Conservation (phyloP, 2,113 vertebrate genomes). For the Craseonycteris thonglongyai region DNA sequence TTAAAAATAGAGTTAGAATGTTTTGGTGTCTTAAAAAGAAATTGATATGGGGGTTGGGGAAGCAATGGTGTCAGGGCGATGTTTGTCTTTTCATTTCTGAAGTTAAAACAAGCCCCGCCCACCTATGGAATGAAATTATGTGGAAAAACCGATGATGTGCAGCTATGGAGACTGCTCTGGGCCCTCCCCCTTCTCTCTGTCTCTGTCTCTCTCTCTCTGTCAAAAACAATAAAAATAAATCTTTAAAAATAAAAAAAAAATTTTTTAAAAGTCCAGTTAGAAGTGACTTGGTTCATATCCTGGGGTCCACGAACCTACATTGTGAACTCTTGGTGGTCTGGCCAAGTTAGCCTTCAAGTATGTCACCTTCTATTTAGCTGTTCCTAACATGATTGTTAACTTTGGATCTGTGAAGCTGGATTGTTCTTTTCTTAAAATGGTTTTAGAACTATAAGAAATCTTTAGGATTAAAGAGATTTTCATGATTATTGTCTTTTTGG, state of each 20-base stretch:
- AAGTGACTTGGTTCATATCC: not conserved
- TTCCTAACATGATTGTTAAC: not conserved
- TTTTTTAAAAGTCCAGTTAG: not conserved
- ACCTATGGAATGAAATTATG: too few species aligned
- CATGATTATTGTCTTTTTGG: conserved; percentile 7
- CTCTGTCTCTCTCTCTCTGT: too few species aligned
- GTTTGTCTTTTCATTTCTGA: conserved; percentile 49
- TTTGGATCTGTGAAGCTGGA: conserved; percentile 31
- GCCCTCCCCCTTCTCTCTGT: too few species aligned
- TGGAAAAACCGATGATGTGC: too few species aligned
- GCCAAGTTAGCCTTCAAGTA: not conserved
- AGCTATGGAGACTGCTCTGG: too few species aligned
- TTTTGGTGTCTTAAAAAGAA: conserved; percentile 50
- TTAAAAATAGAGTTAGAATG: conserved; percentile 60
- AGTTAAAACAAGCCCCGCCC: too few species aligned
- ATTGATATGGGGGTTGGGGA: not conserved
- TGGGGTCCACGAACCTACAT: not conserved
- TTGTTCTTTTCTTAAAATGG: conserved; percentile 23
- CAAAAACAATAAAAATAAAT: too few species aligned
- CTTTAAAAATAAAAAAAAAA: too few species aligned
- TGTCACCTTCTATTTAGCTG: conserved; percentile 52
- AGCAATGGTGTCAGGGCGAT: not conserved
- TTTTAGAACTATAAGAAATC: conserved; percentile 34
- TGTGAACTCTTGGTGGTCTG: not conserved
- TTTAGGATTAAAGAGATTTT: conserved; percentile 24